phyloP scores from a whole-genome alignment of 2,797 vertebrate species.

The Hippopotamyrus pictus region DNA sequence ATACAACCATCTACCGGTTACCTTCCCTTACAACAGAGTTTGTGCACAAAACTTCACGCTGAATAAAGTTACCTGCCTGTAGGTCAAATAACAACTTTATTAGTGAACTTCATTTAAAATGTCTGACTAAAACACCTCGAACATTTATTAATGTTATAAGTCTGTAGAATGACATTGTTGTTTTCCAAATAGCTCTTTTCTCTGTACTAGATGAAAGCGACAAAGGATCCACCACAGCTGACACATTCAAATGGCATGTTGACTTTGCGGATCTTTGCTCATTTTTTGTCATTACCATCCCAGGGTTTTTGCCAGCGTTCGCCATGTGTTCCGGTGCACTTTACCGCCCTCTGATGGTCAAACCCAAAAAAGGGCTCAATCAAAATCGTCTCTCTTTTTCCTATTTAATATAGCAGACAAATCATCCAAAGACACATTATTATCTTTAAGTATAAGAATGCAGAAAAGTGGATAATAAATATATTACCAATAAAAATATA shows the following conservation, averaged over 20 bases:
- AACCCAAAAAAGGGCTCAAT: neutral
- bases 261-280: neutral
- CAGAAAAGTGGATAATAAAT: neutral
- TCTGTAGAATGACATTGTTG: neutral
- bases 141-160: neutral
- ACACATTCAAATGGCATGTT: neutral
- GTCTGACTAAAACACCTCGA: neutral
- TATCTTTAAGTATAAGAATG: neutral
- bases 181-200: neutral
- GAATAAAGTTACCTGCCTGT: neutral
- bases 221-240: neutral
- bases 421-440: neutral
- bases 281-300: neutral
- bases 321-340: neutral
- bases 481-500: neutral
- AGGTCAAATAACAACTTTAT: neutral
- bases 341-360: neutral
- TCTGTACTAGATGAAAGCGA: neutral
- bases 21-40: neutral
- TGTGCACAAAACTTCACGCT: neutral
- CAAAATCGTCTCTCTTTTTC: neutral
- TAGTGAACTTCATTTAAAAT: neutral
- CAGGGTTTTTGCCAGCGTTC: neutral
- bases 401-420: neutral
- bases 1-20: neutral